These are phyloP conservation scores for Slavum lentiscoides DNA, from an alignment of 2,888 invertebrate species.

Conservation along the genomic window DNA sequence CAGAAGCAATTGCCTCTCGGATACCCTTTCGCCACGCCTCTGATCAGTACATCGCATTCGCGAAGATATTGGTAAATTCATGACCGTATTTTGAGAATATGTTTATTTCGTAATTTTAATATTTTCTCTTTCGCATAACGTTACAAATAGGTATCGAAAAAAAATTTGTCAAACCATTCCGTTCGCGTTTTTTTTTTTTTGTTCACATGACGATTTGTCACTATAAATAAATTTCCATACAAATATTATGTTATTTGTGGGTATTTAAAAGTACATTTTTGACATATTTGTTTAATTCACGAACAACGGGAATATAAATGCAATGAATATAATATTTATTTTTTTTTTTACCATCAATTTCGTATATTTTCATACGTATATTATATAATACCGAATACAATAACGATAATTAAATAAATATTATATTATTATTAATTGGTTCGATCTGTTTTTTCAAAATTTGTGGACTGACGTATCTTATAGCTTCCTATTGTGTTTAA, in stretches of 20 bases:
- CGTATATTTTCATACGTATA: too few relatives aligned
- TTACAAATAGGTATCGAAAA: background rate
- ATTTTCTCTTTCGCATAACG: background rate
- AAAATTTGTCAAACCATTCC: background rate
- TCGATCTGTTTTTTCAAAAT: too few relatives aligned
- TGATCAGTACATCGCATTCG: background rate
- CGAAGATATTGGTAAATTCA: background rate
- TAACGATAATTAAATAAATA: too few relatives aligned
- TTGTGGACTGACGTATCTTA: too few relatives aligned
- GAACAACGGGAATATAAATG: background rate
- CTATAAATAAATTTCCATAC: background rate
- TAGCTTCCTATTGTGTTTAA: background rate
- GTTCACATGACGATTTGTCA: constrained; percentile 4
- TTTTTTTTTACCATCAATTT: too few relatives aligned
- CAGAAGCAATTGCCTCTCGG: too few relatives aligned
- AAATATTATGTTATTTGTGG: too few relatives aligned
- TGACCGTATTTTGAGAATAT: background rate
- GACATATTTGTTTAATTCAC: constrained; percentile 13
- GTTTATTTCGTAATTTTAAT: background rate
- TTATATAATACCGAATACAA: too few relatives aligned
- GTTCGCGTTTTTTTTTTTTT: background rate
- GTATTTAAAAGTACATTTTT: constrained; percentile 7
- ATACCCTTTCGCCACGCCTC: too few relatives aligned
- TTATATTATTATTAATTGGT: too few relatives aligned
- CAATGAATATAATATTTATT: too few relatives aligned